Conservation (phyloP, 2,888 invertebrate genomes). For the Drosophila rubida region DNA sequence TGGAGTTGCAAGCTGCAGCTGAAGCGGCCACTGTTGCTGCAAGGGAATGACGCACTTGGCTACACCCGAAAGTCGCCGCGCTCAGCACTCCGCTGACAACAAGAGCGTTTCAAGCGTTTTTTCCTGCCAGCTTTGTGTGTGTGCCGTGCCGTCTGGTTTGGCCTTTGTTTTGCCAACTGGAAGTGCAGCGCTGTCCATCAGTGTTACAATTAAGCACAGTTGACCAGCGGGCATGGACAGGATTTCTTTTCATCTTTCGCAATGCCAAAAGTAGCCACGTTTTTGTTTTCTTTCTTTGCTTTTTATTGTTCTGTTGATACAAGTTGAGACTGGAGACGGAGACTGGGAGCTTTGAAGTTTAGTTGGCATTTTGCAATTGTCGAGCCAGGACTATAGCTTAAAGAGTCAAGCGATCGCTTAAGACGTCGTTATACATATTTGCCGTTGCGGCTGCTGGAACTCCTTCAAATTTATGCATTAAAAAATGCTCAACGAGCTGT, state of each 20-base stretch:
- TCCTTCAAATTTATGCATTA: constrained; percentile 76
- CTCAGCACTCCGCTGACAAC: constrained; percentile 50
- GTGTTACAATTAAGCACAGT: constrained; percentile 55
- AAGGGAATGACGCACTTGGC: not conserved
- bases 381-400: constrained; percentile 5
- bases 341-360: constrained; percentile 37
- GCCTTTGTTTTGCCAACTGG: constrained; percentile 57
- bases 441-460: constrained; percentile 5
- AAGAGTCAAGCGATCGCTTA: constrained; percentile 20
- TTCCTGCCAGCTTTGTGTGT: constrained; percentile 23
- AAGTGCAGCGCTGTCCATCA: constrained; percentile 56
- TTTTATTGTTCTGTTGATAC: constrained; percentile 21
- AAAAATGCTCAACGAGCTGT: constrained; percentile 58
- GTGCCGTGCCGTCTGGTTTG: constrained; percentile 36
- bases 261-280: constrained; percentile 1
- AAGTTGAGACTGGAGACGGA: constrained; percentile 38
- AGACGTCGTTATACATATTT: not conserved
- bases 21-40: not conserved
- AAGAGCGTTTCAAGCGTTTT: constrained; percentile 61
- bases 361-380: constrained; percentile 22
- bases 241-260: constrained; percentile 33
- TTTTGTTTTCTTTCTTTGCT: constrained; percentile 5
- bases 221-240: constrained; percentile 43
- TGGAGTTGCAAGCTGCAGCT: not conserved
- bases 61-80: constrained; percentile 31